These are phyloP conservation scores for Oncorhynchus tshawytscha DNA, from an alignment of 2,113 vertebrate genomes.

Conservation along the genomic window DNA sequence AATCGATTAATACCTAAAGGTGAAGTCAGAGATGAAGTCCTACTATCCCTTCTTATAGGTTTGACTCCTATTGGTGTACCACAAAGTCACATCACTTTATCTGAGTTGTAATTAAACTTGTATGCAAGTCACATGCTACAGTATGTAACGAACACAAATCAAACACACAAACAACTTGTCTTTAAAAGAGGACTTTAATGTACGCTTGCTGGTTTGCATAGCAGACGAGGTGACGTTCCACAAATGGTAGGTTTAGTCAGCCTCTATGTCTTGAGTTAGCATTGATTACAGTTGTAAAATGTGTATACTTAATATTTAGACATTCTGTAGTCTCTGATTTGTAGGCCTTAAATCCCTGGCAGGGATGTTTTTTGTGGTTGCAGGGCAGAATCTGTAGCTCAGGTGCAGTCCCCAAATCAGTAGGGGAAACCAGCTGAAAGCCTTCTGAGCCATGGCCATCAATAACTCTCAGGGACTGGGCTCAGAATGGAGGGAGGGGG, in stretches of 20 bases:
- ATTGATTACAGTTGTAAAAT: conserved; percentile 28
- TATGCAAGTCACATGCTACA: background rate
- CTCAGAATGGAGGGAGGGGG: background rate
- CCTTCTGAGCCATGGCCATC: background rate
- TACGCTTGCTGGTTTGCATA: background rate
- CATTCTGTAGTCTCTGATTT: no score
- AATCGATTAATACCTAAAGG: background rate
- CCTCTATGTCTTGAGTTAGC: conserved; percentile 19
- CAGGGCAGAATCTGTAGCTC: background rate
- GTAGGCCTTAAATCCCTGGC: no score
- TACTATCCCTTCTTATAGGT: background rate
- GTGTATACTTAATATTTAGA: no score
- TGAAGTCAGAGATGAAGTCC: conserved; percentile 3
- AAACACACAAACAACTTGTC: no score
- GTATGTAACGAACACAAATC: no score
- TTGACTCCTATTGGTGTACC: background rate
- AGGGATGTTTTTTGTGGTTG: background rate
- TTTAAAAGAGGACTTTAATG: no score
- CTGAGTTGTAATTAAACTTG: conserved; percentile 1
- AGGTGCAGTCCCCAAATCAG: background rate
- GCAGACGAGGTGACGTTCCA: conserved; percentile 24
- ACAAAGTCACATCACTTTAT: conserved; percentile 1
- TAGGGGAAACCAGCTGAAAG: background rate
- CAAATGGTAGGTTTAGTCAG: conserved; percentile 33
- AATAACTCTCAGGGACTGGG: background rate